Evolutionary conservation across 1,140 invertebrate genomes (phyloP), one percentile per base, ranked within the genome.

Genomic region (Pseudachorutes palmiensis): DNA sequence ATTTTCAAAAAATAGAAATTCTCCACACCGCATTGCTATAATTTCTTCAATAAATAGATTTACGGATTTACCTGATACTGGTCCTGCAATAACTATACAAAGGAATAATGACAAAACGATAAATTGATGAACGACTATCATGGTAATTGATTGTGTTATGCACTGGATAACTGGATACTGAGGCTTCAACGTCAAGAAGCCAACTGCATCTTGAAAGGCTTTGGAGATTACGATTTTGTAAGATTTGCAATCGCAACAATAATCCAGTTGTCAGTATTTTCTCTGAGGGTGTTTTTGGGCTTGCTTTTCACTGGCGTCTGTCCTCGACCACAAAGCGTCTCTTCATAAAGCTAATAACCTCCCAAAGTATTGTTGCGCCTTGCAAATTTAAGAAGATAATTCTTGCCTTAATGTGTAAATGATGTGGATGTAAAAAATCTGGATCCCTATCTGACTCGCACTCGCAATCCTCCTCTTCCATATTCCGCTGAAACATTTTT

Each of bases 291-390:
- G n/a, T 14, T 48, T 14, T 48, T n/a, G 45, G n/a, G 45, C 45
- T 48, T 26, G n/a, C 32, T 62, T 62, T 33, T 62, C 59, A 24
- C 12, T n/a, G n/a, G n/a, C n/a, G 41, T 45, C 41, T 45, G 41
- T 9, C 41, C 41, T n/a, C n/a, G n/a, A n/a, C n/a, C n/a, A n/a
- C n/a, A n/a, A n/a, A n/a, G n/a, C n/a, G n/a, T n/a, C n/a, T n/a
- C n/a, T n/a, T n/a, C n/a, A n/a, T n/a, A n/a, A n/a, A n/a, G n/a
- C n/a, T n/a, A n/a, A n/a, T n/a, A n/a, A n/a, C n/a, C n/a, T n/a
- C n/a, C n/a, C n/a, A n/a, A n/a, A n/a, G n/a, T n/a, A n/a, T n/a
- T n/a, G n/a, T n/a, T n/a, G n/a, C n/a, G n/a, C n/a, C n/a, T n/a
- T n/a, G n/a, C n/a, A n/a, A n/a, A n/a, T n/a, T n/a, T n/a, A n/a